A percentile compares a stretch with the other conserved stretches of the same genome.
phyloP scores from a whole-genome alignment of 2,888 invertebrate species.

The Anoncus sp. region DNA sequence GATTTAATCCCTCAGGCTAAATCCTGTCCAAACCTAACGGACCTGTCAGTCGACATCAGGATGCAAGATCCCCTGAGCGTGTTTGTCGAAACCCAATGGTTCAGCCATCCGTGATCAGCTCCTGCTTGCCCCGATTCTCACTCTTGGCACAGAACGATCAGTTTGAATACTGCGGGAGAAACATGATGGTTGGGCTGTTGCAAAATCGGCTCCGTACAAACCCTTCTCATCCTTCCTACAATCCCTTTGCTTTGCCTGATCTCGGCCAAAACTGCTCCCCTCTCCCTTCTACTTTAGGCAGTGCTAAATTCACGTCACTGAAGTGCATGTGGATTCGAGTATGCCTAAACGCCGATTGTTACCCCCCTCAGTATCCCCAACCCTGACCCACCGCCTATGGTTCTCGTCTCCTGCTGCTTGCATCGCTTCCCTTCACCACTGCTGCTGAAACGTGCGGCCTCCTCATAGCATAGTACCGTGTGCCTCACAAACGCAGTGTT shows the following conservation, averaged over 20 bases:
- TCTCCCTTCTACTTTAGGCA: constrained; percentile 45
- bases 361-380: constrained; percentile 56
- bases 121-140: constrained; percentile 58
- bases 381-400: constrained; percentile 51
- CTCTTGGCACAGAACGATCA: constrained; percentile 58
- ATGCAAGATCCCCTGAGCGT: constrained; percentile 62
- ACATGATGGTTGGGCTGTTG: constrained; percentile 16
- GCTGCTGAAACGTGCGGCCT: constrained; percentile 62
- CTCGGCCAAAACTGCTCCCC: constrained; percentile 36
- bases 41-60: constrained; percentile 64
- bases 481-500: constrained; percentile 71
- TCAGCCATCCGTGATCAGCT: constrained; percentile 61
- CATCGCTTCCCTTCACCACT: constrained; percentile 61
- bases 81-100: constrained; percentile 65
- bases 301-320: constrained; percentile 66
- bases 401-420: constrained; percentile 59
- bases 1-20: constrained; percentile 60
- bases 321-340: constrained; percentile 66
- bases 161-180: constrained; percentile 22
- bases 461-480: constrained; percentile 53
- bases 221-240: constrained; percentile 37
- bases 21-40: constrained; percentile 54
- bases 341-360: constrained; percentile 67
- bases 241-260: constrained; percentile 41
- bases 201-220: constrained; percentile 46